Evolutionary conservation across 2,888 invertebrate species (phyloP), one percentile per base, ranked within the genome.

Genomic region (Ormyrus pomaceus): DNA sequence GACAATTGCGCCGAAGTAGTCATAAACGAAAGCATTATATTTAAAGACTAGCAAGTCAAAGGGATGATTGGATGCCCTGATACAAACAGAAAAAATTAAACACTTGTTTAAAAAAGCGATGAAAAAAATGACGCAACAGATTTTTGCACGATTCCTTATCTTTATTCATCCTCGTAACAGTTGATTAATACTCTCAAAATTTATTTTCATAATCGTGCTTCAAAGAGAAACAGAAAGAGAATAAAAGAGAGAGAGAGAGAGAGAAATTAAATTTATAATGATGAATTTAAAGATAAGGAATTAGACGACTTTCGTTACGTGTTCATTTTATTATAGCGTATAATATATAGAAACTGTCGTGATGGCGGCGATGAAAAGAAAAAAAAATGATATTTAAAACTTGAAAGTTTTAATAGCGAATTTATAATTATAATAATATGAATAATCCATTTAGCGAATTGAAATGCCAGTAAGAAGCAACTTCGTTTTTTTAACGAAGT

Each of bases 391-490:
- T 80, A 56, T 70, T 70, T 75, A 66, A 75, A 80, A 77, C 72
- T 34, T 77, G 69, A 80, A 68, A 80, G 61, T 72, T 80, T 80
- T 80, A 80, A 80, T 80, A 77, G 80, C 53, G 46, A 80, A 80
- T 80, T 80, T 80, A 58, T 80, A 80, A 69, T 48, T 80, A 79
- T 66, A 77, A 64, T 46, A 34, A 34, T 58, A 58, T 53, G 50
- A 77, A 77, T 71, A 68, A 77, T 69, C 58, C 66, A 76, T 62
- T 65, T 80, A 80, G 77, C 48, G 58, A 80, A 77, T 80, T 80
- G 48, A 80, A 80, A 72, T 77, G 51, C 77, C 72, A 73, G 76
- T 73, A 68, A 61, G 68, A 19, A 51, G 45, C 62, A 51, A 11
- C 66, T 76, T 79, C 56, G 45, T 51, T 19, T 34, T 3, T 34